Conservation (phyloP, 2,113 vertebrate species). For the Archocentrus centrarchus region DNA sequence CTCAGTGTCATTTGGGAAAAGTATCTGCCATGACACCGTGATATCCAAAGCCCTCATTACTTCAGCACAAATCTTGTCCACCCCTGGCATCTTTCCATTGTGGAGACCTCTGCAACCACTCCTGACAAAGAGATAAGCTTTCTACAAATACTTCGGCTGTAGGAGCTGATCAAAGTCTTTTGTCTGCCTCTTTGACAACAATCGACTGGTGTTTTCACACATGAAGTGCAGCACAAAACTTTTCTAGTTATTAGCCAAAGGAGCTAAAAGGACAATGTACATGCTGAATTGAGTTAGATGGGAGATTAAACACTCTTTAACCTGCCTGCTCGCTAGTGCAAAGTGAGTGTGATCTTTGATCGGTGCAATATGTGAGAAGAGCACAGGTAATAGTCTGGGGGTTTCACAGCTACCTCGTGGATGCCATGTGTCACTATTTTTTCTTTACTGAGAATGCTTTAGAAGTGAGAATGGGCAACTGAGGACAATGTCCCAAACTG, state of each 20-base stretch:
- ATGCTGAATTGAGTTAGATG: background rate
- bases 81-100: conserved; percentile 45
- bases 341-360: background rate
- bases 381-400: background rate
- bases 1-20: conserved; percentile 38
- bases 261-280: background rate
- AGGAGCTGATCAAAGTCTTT: background rate
- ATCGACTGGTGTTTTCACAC: background rate
- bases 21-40: conserved; percentile 48
- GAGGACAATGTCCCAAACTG: background rate
- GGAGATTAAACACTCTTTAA: background rate
- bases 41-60: conserved; percentile 63
- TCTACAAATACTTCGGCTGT: conserved; percentile 1
- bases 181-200: conserved; percentile 10
- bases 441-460: background rate
- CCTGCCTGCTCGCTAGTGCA: background rate
- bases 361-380: background rate
- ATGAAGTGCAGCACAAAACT: background rate
- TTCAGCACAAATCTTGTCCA: conserved; percentile 66
- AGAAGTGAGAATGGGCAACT: background rate
- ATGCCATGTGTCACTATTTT: no score
- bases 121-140: conserved; percentile 35
- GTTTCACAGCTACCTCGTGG: background rate
- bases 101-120: conserved; percentile 20
- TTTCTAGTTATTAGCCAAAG: background rate